Evolutionary conservation across 2,888 invertebrate genomes (phyloP).

Genomic region (Phyllotreta cruciferae): DNA sequence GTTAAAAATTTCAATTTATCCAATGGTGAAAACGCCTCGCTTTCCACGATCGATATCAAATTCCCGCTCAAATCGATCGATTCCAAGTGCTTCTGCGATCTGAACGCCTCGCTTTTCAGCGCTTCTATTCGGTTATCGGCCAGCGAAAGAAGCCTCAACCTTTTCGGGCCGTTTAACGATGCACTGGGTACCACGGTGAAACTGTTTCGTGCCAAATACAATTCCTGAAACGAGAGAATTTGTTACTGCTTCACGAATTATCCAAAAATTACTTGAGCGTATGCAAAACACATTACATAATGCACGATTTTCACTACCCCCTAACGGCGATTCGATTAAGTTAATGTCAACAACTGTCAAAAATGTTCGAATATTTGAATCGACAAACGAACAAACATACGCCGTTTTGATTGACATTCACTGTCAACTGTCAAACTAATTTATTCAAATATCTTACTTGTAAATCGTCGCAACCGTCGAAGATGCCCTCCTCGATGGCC

Average conservation of each 20-base stretch:
- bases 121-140: conserved; percentile 79
- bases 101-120: conserved; percentile 71
- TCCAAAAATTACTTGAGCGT: no score
- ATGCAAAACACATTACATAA: no score
- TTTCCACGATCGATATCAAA: conserved; percentile 77
- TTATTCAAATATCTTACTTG: no score
- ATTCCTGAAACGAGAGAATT: conserved; percentile 76
- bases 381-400: no score
- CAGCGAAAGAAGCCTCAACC: conserved; percentile 75
- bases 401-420: no score
- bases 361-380: no score
- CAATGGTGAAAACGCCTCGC: conserved; percentile 75
- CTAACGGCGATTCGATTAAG: no score
- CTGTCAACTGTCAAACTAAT: no score
- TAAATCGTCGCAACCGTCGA: conserved; percentile 81
- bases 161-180: conserved; percentile 81
- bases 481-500: conserved; percentile 83
- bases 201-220: conserved; percentile 82
- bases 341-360: no score
- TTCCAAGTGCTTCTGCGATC: conserved; percentile 73
- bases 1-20: conserved; percentile 72
- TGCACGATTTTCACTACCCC: no score
- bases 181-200: conserved; percentile 77
- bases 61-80: conserved; percentile 82
- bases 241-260: no score